Evolutionary conservation across 2,888 invertebrate species (phyloP).

Genomic region (Coremacera marginata): DNA sequence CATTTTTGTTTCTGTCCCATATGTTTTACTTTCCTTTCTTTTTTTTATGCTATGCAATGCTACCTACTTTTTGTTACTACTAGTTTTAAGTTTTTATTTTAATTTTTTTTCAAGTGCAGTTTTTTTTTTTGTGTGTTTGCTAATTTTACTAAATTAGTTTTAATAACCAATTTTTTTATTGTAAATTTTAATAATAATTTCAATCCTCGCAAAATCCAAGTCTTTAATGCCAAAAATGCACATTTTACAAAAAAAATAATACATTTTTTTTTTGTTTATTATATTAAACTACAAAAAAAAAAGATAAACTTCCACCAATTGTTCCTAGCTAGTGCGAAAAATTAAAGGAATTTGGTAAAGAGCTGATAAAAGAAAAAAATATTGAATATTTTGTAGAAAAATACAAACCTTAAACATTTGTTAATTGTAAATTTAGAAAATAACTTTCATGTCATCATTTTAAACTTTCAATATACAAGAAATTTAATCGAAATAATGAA

Average conservation of each 20-base stretch:
- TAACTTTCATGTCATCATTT: too few species aligned
- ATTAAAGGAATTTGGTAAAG: constrained; percentile 1
- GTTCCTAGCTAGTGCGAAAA: constrained; percentile 22
- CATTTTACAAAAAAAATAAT: constrained; percentile 23
- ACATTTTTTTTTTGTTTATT: not conserved
- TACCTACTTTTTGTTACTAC: constrained; percentile 43
- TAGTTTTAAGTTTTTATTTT: constrained; percentile 37
- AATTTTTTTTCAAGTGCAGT: constrained; percentile 33
- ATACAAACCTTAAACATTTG: too few species aligned
- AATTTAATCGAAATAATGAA: too few species aligned
- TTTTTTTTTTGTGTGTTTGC: constrained; percentile 27
- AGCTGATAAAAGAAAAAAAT: not conserved
- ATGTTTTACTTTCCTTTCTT: constrained; percentile 25
- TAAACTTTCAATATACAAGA: too few species aligned
- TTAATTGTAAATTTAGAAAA: not conserved
- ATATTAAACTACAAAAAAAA: not conserved
- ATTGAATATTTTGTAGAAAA: too few species aligned
- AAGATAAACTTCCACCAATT: constrained; percentile 14
- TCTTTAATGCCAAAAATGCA: constrained; percentile 44
- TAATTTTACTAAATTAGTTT: too few species aligned
- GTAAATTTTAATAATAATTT: constrained; percentile 27
- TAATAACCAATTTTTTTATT: constrained; percentile 36
- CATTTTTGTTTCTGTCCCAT: not conserved
- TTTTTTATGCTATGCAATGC: constrained; percentile 45
- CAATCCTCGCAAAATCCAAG: constrained; percentile 45